phyloP scores from a whole-genome alignment of 2,888 invertebrate genomes.

The Galerucella pusilla region DNA sequence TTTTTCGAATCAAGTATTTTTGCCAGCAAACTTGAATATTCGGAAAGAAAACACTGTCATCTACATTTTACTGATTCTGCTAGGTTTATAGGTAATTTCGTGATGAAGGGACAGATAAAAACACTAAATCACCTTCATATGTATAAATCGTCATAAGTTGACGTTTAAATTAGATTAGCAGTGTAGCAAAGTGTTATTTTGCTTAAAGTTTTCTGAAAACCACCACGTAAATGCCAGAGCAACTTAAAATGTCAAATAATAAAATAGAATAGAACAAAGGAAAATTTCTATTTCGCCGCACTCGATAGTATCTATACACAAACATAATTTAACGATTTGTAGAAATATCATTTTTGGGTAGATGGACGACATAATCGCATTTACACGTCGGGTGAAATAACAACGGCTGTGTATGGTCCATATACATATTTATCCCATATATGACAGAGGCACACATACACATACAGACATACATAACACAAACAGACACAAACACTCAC shows the following conservation, averaged over 20 bases:
- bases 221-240: not conserved
- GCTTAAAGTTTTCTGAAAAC: no score
- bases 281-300: constrained; percentile 38
- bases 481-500: constrained; percentile 24
- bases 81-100: no score
- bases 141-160: no score
- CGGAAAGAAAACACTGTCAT: no score
- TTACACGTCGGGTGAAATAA: constrained; percentile 44
- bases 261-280: constrained; percentile 23
- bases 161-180: no score
- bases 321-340: constrained; percentile 45
- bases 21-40: no score
- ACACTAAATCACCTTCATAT: no score
- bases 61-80: no score
- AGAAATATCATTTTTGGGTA: constrained; percentile 47
- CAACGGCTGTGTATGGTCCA: constrained; percentile 38
- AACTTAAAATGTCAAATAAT: constrained; percentile 11
- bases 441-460: constrained; percentile 45
- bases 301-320: constrained; percentile 18
- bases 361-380: constrained; percentile 43
- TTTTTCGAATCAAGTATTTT: no score
- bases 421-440: constrained; percentile 52
- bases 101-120: no score
- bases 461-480: constrained; percentile 20
- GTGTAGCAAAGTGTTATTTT: no score